phyloP scores from a whole-genome alignment of 2,888 invertebrate species.

The Aporophyla lueneburgensis region DNA sequence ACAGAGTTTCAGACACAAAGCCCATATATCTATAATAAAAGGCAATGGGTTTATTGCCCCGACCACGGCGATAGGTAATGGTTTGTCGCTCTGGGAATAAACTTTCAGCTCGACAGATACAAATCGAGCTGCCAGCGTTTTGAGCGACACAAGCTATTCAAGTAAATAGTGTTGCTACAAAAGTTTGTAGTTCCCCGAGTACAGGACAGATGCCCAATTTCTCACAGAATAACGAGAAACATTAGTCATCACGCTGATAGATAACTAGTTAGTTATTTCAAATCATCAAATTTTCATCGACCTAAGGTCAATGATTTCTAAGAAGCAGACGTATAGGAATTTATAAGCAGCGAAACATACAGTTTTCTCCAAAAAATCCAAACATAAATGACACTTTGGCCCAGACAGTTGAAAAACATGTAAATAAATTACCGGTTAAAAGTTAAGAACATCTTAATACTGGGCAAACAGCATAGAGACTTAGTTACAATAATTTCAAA shows the following conservation, averaged over 20 bases:
- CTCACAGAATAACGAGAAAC: not conserved
- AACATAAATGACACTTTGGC: not conserved
- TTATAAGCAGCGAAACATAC: not conserved
- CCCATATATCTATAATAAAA: constrained; percentile 19
- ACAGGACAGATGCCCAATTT: not conserved
- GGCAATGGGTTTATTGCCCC: constrained; percentile 42
- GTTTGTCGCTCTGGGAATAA: constrained; percentile 21
- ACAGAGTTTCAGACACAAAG: constrained; percentile 6
- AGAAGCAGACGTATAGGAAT: not conserved
- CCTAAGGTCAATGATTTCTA: not conserved
- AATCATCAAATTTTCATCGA: not conserved
- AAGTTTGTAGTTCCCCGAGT: not conserved
- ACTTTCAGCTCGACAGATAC: constrained; percentile 22
- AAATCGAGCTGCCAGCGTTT: not conserved
- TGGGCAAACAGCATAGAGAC: not conserved
- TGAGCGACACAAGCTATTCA: not conserved
- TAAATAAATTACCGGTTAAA: not conserved
- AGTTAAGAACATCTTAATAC: not conserved
- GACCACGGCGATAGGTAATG: constrained; percentile 33
- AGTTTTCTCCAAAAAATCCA: not conserved
- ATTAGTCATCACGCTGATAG: not conserved
- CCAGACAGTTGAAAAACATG: not conserved
- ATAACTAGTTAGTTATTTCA: not conserved
- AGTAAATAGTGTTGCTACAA: not conserved
- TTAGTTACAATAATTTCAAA: not conserved